These are phyloP conservation scores for Phrynocephalus versicolor DNA, from an alignment of 2,113 vertebrate species.

Conservation along the genomic window DNA sequence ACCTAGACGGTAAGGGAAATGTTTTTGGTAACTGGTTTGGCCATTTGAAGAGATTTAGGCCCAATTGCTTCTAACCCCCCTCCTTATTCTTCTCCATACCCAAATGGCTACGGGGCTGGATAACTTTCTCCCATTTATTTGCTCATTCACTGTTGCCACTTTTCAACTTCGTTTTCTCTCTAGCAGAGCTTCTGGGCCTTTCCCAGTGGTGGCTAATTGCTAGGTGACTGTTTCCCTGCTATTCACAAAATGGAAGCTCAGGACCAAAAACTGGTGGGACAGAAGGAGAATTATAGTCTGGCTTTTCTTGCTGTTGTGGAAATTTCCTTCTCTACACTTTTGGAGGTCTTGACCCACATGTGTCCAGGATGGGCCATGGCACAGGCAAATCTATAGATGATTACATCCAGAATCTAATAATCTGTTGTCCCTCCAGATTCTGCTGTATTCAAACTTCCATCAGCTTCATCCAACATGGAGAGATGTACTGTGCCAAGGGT, in stretches of 20 bases:
- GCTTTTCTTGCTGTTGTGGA: background rate
- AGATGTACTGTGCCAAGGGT: background rate
- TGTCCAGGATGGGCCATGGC: background rate
- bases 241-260: background rate
- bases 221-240: background rate
- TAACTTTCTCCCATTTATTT: background rate
- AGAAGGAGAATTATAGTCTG: background rate
- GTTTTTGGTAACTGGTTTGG: background rate
- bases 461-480: background rate
- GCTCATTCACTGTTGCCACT: background rate
- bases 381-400: background rate
- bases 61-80: background rate
- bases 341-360: background rate
- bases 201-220: background rate
- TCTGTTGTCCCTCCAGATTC: too few species aligned
- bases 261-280: background rate
- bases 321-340: background rate
- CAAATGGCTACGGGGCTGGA: background rate
- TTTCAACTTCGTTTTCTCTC: background rate
- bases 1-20: conserved; percentile 30
- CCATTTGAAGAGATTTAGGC: background rate
- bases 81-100: background rate
- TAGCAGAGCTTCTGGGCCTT: background rate
- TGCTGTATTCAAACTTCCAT: background rate
- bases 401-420: too few species aligned